Evolutionary conservation across 2,113 vertebrate genomes (phyloP).

Genomic region (Okapia johnstoni): DNA sequence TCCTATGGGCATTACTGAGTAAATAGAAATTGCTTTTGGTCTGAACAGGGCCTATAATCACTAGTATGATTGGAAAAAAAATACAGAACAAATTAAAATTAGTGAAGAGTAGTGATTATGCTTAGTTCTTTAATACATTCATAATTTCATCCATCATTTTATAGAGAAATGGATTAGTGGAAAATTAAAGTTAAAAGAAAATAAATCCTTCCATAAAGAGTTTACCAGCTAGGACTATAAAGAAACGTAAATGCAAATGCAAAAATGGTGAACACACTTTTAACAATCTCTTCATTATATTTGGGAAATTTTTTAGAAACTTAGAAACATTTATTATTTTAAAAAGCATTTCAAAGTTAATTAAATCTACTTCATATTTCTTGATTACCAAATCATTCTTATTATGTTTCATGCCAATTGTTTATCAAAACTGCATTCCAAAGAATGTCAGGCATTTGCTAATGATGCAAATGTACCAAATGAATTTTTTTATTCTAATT

Average conservation of each 20-base stretch:
- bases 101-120: background rate
- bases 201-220: background rate
- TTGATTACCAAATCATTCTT: slow-evolving; percentile 50
- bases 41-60: background rate
- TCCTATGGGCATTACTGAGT: background rate
- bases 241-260: background rate
- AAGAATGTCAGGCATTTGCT: background rate
- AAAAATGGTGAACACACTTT: background rate
- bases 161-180: slow-evolving; percentile 1
- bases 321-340: background rate
- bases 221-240: background rate
- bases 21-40: background rate
- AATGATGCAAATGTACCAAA: background rate
- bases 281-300: background rate
- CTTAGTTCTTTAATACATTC: slow-evolving; percentile 36
- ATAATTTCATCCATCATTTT: background rate
- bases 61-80: background rate
- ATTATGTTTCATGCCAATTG: background rate
- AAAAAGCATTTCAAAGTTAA: slow-evolving; percentile 21
- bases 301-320: background rate
- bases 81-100: slow-evolving; percentile 3
- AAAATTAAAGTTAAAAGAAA: slow-evolving; percentile 32
- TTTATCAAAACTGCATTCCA: background rate
- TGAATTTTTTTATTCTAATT: background rate
- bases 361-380: background rate